Evolutionary conservation across 2,888 invertebrate species (phyloP), one percentile per base, ranked within the genome.

Genomic region (Drosophila putrida): DNA sequence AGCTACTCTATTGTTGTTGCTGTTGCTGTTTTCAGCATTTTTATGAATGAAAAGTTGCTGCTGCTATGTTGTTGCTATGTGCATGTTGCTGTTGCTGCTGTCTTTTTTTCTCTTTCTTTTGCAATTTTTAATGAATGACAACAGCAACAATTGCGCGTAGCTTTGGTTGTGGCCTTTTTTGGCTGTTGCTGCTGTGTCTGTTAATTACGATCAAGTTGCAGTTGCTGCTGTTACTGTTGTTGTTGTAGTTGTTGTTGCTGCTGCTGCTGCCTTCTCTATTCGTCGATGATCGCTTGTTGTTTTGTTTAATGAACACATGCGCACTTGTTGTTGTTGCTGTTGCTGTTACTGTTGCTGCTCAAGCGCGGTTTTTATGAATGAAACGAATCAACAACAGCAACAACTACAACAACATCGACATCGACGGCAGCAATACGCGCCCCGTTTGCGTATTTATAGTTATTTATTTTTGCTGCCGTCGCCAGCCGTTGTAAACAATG

Each of bases 311-410:
- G 65, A 77, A 73, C 69, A 69, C 64, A 76, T 76, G 77, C 66
- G 73, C 73, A 69, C 66, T 58, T 65, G 61, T 20, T 59, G 62
- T 46, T 72, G 73, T 44, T 69, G 69, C 59, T 63, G 71, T 63
- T 70, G 63, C 28, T 77, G 69, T 53, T 75, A 57, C 43, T 75
- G 68, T 61, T 70, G 63, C 33, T 77, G 59, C 47, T 75, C 51
- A 59, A 60, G 62, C 76, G 80, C 69, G 80, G 68, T 86, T 83
- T 83, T 83, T 85, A 86, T 83, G 86, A 83, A 83, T 82, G 85
- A 85, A 85, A 85, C 67, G 64, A 68, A 72, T 60, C 75, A 76
- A 73, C 64, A 62, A 31, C 46, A 46, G 8, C 47, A 43, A n/a
- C 71, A 38, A 2, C 73, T 49, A 25, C 67, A 43, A 38, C 57